Evolutionary conservation across 1,140 invertebrate genomes (phyloP).

Genomic region (Popillia japonica): DNA sequence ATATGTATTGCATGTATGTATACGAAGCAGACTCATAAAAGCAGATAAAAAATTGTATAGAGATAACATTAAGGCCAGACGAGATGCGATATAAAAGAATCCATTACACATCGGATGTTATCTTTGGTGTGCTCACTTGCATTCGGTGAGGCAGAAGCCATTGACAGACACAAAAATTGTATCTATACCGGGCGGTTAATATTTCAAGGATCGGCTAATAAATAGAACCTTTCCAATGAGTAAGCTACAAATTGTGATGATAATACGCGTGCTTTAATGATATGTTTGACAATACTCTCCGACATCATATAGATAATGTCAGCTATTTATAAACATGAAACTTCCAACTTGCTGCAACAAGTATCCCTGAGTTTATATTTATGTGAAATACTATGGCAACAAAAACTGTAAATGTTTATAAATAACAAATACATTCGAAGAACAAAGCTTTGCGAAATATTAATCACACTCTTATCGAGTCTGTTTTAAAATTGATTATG

Average conservation of each 20-base stretch:
- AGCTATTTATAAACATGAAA: no score
- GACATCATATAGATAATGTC: no score
- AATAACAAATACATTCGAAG: background rate
- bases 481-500: background rate
- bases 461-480: background rate
- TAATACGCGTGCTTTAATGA: background rate
- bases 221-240: background rate
- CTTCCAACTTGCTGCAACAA: no score
- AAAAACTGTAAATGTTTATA: background rate
- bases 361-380: background rate
- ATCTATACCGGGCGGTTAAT: background rate
- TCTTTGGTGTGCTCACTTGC: conserved; percentile 21
- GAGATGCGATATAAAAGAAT: conserved; percentile 29
- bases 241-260: background rate
- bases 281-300: no score
- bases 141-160: background rate
- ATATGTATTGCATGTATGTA: conserved; percentile 2
- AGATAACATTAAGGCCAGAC: conserved; percentile 38
- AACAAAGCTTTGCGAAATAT: background rate
- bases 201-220: background rate
- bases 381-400: background rate
- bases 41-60: conserved; percentile 36
- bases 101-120: conserved; percentile 33
- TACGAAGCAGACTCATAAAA: conserved; percentile 34
- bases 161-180: background rate